These are phyloP conservation scores for Meloe dianella DNA, from an alignment of 2,888 invertebrate genomes.

Conservation along the genomic window DNA sequence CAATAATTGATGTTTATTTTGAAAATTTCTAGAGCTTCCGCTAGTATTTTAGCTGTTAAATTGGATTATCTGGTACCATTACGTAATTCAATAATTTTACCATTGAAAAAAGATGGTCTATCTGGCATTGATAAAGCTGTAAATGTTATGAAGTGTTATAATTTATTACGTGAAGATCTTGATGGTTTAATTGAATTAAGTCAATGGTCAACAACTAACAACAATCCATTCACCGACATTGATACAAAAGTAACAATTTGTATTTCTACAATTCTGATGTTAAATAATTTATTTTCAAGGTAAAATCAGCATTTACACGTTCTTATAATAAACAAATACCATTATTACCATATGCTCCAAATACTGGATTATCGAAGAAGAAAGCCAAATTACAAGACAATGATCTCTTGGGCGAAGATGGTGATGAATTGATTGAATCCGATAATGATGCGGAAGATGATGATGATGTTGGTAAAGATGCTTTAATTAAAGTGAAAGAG, in stretches of 20 bases:
- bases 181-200: slow-evolving; percentile 87
- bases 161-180: slow-evolving; percentile 88
- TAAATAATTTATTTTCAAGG: slow-evolving; percentile 60
- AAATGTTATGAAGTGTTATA: slow-evolving; percentile 80
- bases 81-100: slow-evolving; percentile 75
- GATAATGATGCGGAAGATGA: slow-evolving; percentile 57
- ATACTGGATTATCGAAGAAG: slow-evolving; percentile 68
- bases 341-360: slow-evolving; percentile 78
- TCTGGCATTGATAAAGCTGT: slow-evolving; percentile 78
- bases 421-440: slow-evolving; percentile 57
- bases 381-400: slow-evolving; percentile 55
- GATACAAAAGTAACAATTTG: slow-evolving; percentile 66
- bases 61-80: slow-evolving; percentile 88
- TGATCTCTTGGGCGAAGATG: slow-evolving; percentile 46
- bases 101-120: slow-evolving; percentile 71
- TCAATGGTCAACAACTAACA: slow-evolving; percentile 77
- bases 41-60: slow-evolving; percentile 80
- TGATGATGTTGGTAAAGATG: slow-evolving; percentile 71
- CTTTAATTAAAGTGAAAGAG: slow-evolving; percentile 74
- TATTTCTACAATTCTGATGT: slow-evolving; percentile 18
- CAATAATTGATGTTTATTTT: no score
- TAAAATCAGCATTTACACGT: slow-evolving; percentile 93
- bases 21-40: slow-evolving; percentile 70
- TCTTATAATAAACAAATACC: slow-evolving; percentile 86
- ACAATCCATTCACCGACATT: slow-evolving; percentile 77